Conservation (phyloP, 2,797 vertebrate genomes). For the Catostomus latipinnis region DNA sequence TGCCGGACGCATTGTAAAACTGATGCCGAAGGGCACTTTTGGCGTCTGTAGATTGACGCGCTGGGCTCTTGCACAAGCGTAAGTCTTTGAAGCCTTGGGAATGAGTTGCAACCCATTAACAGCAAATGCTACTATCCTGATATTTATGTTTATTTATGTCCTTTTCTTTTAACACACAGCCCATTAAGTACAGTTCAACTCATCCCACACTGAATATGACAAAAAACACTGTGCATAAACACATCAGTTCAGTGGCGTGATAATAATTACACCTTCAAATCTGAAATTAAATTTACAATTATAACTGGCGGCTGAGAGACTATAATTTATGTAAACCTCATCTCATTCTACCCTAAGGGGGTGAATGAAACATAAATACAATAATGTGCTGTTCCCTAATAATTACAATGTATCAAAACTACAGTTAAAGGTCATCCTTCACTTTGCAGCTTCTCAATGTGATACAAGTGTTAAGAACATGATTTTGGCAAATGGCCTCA, state of each 20-base stretch:
- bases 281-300: slow-evolving; percentile 62
- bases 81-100: no score
- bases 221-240: neutral
- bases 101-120: no score
- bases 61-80: no score
- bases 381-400: slow-evolving; percentile 33
- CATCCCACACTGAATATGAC: no score
- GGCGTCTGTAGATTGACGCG: no score
- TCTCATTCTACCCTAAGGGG: slow-evolving; percentile 63
- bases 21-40: no score
- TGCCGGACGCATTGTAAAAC: no score
- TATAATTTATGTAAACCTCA: slow-evolving; percentile 64
- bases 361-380: slow-evolving; percentile 56
- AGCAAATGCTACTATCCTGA: no score
- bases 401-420: slow-evolving; percentile 10
- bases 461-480: neutral
- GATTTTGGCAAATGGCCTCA: neutral
- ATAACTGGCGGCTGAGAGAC: slow-evolving; percentile 51
- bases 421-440: neutral
- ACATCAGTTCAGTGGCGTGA: slow-evolving; percentile 25
- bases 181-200: no score
- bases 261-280: slow-evolving; percentile 52
- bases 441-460: neutral
- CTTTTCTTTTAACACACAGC: no score
- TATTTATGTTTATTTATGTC: no score